Percentiles rank a stretch among this genome's conserved stretches.
Conservation (phyloP, 2,797 vertebrate species). For the Tragopan temminckii region DNA sequence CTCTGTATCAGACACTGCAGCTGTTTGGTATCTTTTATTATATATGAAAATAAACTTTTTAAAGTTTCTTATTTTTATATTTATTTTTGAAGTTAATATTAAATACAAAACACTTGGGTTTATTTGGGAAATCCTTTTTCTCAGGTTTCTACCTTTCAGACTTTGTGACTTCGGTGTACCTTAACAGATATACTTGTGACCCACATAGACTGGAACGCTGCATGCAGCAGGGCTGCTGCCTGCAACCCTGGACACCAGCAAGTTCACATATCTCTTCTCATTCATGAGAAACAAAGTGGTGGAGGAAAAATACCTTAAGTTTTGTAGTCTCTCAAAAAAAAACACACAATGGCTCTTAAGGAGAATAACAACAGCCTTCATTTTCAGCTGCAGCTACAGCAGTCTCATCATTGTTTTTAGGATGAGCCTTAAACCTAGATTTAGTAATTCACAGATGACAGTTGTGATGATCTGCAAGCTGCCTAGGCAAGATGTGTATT, state of each 20-base stretch:
- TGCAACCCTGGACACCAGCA: slow-evolving; percentile 3
- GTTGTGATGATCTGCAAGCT: background rate
- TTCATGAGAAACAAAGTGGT: background rate
- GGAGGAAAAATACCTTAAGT: background rate
- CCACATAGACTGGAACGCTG: slow-evolving; percentile 4
- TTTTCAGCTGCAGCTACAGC: background rate
- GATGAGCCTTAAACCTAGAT: background rate
- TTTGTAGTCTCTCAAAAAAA: background rate
- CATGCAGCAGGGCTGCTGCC: background rate
- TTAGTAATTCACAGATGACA: background rate
- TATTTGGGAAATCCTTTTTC: background rate
- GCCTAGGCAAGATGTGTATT: background rate
- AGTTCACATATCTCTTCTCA: background rate
- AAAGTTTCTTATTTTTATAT: background rate
- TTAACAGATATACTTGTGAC: background rate
- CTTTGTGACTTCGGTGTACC: background rate
- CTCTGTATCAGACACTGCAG: background rate
- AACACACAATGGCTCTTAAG: background rate
- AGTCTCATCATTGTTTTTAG: background rate
- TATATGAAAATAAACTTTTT: background rate
- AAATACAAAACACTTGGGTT: background rate
- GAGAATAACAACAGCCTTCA: background rate
- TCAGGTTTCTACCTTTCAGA: background rate
- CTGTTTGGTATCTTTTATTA: background rate
- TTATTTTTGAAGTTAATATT: background rate